A percentile compares a stretch with the other conserved stretches of the same genome.
These are phyloP conservation scores for Cydia splendana DNA, from an alignment of 1,140 invertebrate species.

Conservation along the genomic window DNA sequence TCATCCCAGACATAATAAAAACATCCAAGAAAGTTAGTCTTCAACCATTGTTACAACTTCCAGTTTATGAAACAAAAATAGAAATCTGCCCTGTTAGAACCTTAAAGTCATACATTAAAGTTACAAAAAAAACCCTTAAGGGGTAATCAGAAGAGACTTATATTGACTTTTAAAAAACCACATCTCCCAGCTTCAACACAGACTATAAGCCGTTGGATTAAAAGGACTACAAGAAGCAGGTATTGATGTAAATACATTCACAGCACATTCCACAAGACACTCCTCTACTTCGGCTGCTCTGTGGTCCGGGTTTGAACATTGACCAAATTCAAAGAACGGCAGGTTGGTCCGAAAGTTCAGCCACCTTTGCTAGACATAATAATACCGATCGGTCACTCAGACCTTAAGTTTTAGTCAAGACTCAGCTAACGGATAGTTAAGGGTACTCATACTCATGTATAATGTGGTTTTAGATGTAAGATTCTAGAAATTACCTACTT, in stretches of 20 bases:
- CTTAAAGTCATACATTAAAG: background rate
- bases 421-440: no score
- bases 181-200: background rate
- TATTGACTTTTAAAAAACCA: background rate
- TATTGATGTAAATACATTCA: background rate
- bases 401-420: background rate
- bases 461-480: no score
- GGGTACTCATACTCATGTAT: no score
- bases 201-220: background rate
- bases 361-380: slow-evolving; percentile 7
- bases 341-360: background rate
- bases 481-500: no score
- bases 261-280: background rate
- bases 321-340: background rate
- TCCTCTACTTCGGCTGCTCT: background rate
- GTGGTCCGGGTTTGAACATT: background rate
- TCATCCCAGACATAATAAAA: slow-evolving; percentile 17
- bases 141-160: background rate
- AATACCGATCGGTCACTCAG: background rate
- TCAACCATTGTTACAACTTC: slow-evolving; percentile 11
- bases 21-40: background rate
- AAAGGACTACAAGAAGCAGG: background rate
- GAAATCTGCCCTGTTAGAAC: slow-evolving; percentile 20
- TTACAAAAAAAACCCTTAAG: background rate
- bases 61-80: background rate